Evolutionary conservation across 2,888 invertebrate genomes (phyloP), one percentile per base, ranked within the genome.

Genomic region (Phymatocera aterrima): DNA sequence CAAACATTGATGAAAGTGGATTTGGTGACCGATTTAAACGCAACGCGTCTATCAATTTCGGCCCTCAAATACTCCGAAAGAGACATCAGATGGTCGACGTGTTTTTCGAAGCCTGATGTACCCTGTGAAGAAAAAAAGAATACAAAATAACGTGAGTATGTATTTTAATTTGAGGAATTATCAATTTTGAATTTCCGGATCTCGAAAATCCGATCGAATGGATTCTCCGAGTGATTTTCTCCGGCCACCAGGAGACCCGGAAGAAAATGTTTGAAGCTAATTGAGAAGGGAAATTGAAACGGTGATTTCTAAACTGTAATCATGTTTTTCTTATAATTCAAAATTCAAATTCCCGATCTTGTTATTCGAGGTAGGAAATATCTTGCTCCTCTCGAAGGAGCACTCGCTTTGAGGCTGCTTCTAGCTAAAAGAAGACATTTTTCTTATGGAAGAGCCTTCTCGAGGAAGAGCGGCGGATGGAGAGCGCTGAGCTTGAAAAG

Each of bases 1-100:
- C 94, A 94, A n/a, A 95, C 93, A 85, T 95, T 95, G 83, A 94
- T 92, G 83, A 92, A 94, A 84, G 94, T 93, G 40, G 94, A 93
- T 65, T 91, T 88, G 40, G 91, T 88, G 43, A 93, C 91, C 79
- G 92, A 83, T 82, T 89, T 85, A 84, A 93, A 92, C 46, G 89
- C 89, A 2, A 86, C 83, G 78, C 91, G 85, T 48, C 85, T 84
- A 34, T 85, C 85, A 4, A 92, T 86, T 83, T 91, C 89, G 64
- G 90, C 84, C 78, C 91, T 91, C 70, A 92, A 91, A 81, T 91
- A 91, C 82, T 90, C 88, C 0, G 92, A 91, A 51, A 91, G 85
- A 12, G 91, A 91, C 90, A 93, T 92, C 48, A 93, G 86, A 78
- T 91, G 89, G 83, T 93, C 92, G 34, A 93, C 91, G 82, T 93